Base-by-base conservation (phyloP, 2,888 invertebrate species). In the Habrosyne pyritoides region DNA sequence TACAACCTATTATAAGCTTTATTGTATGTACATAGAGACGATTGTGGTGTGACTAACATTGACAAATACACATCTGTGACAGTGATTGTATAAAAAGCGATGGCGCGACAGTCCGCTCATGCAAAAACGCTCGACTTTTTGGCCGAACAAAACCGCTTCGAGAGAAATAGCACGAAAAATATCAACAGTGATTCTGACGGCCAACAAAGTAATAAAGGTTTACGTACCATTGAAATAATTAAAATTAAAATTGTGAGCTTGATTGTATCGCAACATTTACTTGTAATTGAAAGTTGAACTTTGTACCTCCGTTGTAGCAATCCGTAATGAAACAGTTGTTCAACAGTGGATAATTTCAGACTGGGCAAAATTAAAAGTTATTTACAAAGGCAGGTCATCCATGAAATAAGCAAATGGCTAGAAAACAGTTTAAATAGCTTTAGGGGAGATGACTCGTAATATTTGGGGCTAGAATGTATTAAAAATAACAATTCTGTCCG, bases 111-210 rank as follows among this genome's bases (percentile, higher is more conserved):
- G 67, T 64, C 69, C 66, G 63, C 68, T 72, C 73, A 74, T 71
- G 72, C 70, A 67, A 70, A 71, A 67, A 57, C 60, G 60, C 62
- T 66, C 68, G 59, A 69, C 70, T 75, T 79, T 82, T 78, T 75
- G 63, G 18, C 56, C 22, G 61, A 66, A 74, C 65, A 71, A 75
- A 76, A 75, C 61, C 66, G 66, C 66, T 67, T 60, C 62, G 66
- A 62, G 56, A 65, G 68, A 77, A 81, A 79, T 69, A 68, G 63
- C 66, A 64, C 55, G 67, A 69, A 79, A 75, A 77, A 75, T 75
- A 79, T 75, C 72, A 73, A 69, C 66, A 71, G 42, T 5, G 42
- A 42, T 42, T 18, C 42, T 42, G 42, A 18, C 42, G 42, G 18
- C 50, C 61, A 61, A 65, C 62, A 60, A 61, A 67, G 61, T 69